phyloP scores from a whole-genome alignment of 1,140 invertebrate species.

The Cotesia chilonis region DNA sequence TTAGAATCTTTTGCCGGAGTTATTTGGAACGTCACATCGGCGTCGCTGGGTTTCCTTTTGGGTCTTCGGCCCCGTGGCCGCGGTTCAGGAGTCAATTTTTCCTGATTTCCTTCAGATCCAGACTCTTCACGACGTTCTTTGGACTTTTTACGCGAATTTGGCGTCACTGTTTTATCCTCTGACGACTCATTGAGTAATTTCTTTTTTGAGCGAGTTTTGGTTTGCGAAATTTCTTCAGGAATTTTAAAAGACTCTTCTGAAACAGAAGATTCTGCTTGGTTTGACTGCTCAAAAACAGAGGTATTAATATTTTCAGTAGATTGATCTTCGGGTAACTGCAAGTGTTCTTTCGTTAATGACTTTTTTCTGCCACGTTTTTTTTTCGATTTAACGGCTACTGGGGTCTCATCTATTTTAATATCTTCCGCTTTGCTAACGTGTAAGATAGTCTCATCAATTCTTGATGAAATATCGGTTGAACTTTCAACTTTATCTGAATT shows the following conservation, averaged over 20 bases:
- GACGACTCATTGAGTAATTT: constrained; percentile 33
- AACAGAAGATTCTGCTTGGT: background rate
- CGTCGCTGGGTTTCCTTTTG: constrained; percentile 19
- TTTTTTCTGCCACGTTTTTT: constrained; percentile 47
- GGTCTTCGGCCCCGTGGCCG: background rate
- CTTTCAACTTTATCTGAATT: background rate
- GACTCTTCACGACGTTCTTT: background rate
- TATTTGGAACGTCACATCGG: background rate
- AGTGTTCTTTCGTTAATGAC: constrained; percentile 39
- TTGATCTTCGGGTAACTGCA: constrained; percentile 38
- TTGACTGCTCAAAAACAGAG: background rate
- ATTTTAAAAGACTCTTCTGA: constrained; percentile 33
- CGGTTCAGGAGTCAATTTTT: background rate
- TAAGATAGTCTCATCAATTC: background rate
- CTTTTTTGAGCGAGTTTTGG: constrained; percentile 37
- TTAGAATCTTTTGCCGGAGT: background rate
- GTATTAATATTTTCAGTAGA: constrained; percentile 33
- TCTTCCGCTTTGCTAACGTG: background rate
- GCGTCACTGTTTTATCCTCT: constrained; percentile 9
- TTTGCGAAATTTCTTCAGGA: constrained; percentile 18
- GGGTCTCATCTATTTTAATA: constrained; percentile 11
- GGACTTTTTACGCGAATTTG: background rate
- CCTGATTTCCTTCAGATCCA: background rate
- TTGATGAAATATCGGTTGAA: background rate
- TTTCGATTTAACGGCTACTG: constrained; percentile 29